These are phyloP conservation scores for Chrysopilus asiliformis DNA, from an alignment of 2,888 invertebrate species.

Conservation along the genomic window DNA sequence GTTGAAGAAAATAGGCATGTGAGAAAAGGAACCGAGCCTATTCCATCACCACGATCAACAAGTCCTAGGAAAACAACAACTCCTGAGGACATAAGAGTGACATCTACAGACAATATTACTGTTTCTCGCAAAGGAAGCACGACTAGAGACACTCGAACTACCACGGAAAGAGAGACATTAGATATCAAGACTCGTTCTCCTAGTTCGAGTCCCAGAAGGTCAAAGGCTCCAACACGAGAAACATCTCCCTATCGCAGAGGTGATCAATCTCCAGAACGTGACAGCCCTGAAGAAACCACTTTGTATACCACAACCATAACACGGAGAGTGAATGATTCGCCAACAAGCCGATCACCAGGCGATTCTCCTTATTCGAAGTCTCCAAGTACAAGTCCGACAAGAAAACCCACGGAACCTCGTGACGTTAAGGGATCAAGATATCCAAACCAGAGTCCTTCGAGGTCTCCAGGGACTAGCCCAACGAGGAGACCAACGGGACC, in stretches of 20 bases:
- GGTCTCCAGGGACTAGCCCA: slow-evolving; percentile 2
- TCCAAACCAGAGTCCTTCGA: slow-evolving; percentile 3
- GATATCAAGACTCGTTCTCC: too few species aligned
- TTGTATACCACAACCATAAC: slow-evolving; percentile 18
- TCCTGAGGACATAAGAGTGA: too few species aligned
- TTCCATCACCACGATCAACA: slow-evolving; percentile 2
- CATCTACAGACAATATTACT: too few species aligned
- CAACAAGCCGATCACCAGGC: slow-evolving; percentile 16
- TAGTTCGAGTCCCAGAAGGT: slow-evolving; percentile 11
- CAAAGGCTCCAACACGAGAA: slow-evolving; percentile 19
- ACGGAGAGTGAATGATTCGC: slow-evolving; percentile 1
- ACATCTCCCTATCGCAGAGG: slow-evolving; percentile 21
- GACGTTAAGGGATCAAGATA: slow-evolving; percentile 7
- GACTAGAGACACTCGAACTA: too few species aligned
- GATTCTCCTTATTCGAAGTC: slow-evolving; percentile 25
- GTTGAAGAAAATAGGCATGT: slow-evolving; percentile 3
- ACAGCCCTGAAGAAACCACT: not conserved
- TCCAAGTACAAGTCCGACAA: slow-evolving; percentile 24
- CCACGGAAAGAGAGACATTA: too few species aligned
- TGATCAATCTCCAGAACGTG: slow-evolving; percentile 2
- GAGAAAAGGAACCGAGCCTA: not conserved
- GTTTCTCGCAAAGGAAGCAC: too few species aligned
- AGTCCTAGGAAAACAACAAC: not conserved
- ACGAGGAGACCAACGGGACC: too few species aligned
- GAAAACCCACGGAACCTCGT: slow-evolving; percentile 17